Percentiles rank a stretch among this genome's conserved stretches.
These are phyloP conservation scores for Oncorhynchus clarkii DNA, from an alignment of 2,113 vertebrate genomes.

Conservation along the genomic window DNA sequence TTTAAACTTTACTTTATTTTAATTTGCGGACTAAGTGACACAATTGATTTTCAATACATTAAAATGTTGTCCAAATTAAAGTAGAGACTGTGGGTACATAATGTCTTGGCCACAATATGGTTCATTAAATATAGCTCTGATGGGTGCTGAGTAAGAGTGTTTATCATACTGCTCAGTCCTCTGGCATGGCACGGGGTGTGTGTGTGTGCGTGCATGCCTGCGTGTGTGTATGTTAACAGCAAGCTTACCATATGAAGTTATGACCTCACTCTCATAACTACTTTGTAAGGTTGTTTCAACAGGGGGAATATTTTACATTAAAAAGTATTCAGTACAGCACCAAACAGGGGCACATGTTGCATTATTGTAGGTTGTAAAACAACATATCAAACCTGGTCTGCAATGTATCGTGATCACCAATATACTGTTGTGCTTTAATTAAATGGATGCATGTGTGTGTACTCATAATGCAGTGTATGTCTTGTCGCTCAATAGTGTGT, in stretches of 20 bases:
- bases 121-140: background rate
- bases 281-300: background rate
- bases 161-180: background rate
- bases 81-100: background rate
- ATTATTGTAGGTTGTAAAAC: too few relatives aligned
- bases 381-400: background rate
- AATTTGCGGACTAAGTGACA: too few relatives aligned
- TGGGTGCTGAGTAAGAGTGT: background rate
- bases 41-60: too few relatives aligned
- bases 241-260: too few relatives aligned
- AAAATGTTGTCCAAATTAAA: background rate
- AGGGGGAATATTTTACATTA: background rate
- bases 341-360: background rate
- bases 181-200: background rate
- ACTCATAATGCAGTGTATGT: slow-evolving; percentile 10
- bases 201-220: too few relatives aligned
- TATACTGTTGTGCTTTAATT: background rate
- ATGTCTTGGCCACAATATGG: background rate
- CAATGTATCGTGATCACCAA: slow-evolving; percentile 10
- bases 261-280: too few relatives aligned
- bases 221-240: background rate
- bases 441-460: slow-evolving; percentile 1
- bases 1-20: too few relatives aligned
- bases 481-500: slow-evolving; percentile 10
- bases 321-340: background rate